Evolutionary conservation across 2,888 invertebrate species (phyloP).

Genomic region (Creontiades dilutus): DNA sequence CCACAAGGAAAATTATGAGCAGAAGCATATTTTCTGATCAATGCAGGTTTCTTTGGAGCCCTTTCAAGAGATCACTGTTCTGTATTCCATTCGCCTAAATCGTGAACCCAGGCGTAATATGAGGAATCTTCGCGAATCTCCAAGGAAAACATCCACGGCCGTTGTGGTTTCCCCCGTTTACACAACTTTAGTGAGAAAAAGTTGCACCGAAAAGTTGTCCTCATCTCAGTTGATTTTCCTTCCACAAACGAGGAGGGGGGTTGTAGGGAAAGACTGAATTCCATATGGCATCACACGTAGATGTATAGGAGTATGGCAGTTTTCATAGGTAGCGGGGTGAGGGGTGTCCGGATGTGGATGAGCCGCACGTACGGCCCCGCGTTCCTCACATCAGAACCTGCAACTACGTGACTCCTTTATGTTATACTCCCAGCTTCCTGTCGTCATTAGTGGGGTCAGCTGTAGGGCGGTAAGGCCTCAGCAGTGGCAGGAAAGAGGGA

Average conservation of each 20-base stretch:
- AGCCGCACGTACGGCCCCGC: conserved; percentile 19
- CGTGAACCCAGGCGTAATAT: too few species aligned
- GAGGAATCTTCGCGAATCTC: too few species aligned
- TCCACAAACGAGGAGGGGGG: background rate
- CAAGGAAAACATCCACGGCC: too few species aligned
- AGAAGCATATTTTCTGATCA: too few species aligned
- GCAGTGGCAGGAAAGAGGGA: background rate
- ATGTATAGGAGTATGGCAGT: background rate
- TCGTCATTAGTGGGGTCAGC: conserved; percentile 61
- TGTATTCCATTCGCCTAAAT: too few species aligned
- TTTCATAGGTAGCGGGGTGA: conserved; percentile 28
- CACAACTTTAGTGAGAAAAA: too few species aligned
- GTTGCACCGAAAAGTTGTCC: background rate
- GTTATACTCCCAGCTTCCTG: conserved; percentile 52
- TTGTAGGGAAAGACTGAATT: too few species aligned
- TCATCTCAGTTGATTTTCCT: conserved; percentile 34
- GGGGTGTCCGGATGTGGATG: conserved; percentile 27
- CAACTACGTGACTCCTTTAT: conserved; percentile 62
- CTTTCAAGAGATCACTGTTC: too few species aligned
- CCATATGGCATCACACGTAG: background rate
- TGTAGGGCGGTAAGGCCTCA: background rate
- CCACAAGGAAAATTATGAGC: too few species aligned
- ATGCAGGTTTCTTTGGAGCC: too few species aligned
- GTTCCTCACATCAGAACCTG: conserved; percentile 40
- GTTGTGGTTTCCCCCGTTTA: too few species aligned